Base-by-base conservation (phyloP, 2,113 vertebrate species). In the Fukomys damarensis region DNA sequence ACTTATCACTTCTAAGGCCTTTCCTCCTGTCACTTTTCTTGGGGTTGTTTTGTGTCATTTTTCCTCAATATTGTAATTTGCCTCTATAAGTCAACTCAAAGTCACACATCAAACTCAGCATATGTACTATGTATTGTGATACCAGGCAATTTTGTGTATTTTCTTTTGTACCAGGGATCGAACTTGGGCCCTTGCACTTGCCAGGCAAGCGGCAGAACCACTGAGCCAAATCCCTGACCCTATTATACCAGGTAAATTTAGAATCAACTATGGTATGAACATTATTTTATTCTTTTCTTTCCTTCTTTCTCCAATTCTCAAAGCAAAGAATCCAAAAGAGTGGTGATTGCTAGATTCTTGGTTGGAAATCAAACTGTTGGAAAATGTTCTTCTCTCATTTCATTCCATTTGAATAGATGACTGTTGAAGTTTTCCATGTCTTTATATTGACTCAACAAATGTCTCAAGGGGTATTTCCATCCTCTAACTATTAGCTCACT, bases 361-460 rank as follows among this genome's bases (percentile, higher is more conserved):
- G n/a, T 49, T 9, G 59, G 43, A 82, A 22, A 65, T 28, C 19
- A 91, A 65, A 79, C 46, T 80, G 46, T 63, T 82, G 87, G 87
- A 89, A 97, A 95, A 77, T 8, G 56, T 63, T 91, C 80, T 90
- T 49, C 63, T 97, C 97, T 96, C 70, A 89, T 96, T 97, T 96
- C 95, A 93, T 95, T 84, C 96, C 95, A 63, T 26, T 30, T 96
- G 97, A 93, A 91, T 1, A 97, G 74, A 32, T 85, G 97, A 93
- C 10, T 5, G 35, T 16, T 20, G 0, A 59, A 92, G 92, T 94
- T 94, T 96, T 90, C 92, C 96, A 87, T 4, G 14, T 93, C n/a
- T 2, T 95, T 77, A 0, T 9, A 41, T 59, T 98, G 98, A 98
- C 96, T 98, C 98, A 98, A 96, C 95, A 95, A 43, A 91, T 30